Conservation (phyloP, 1,140 invertebrate species). For the Drosophila rhopaloa region DNA sequence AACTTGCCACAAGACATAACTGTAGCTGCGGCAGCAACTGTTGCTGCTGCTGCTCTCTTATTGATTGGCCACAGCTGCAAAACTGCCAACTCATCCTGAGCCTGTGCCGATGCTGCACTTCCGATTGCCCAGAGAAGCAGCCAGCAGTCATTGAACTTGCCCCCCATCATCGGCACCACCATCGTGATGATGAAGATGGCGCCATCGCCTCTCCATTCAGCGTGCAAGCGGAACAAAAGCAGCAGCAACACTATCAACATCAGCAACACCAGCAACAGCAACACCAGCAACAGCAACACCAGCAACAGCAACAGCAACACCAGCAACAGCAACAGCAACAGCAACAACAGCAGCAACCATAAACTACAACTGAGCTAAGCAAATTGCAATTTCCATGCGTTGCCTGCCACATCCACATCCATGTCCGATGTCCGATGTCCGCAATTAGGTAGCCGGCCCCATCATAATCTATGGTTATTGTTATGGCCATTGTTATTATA, state of each 20-base stretch:
- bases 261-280: slow-evolving; percentile 6
- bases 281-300: slow-evolving; percentile 9
- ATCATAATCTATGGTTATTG: slow-evolving; percentile 65
- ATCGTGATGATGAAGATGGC: slow-evolving; percentile 42
- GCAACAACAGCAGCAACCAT: slow-evolving; percentile 15
- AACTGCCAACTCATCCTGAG: slow-evolving; percentile 38
- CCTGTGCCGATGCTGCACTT: slow-evolving; percentile 26
- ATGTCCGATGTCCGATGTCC: slow-evolving; percentile 21
- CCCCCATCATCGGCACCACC: slow-evolving; percentile 11
- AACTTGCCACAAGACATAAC: slow-evolving; percentile 27
- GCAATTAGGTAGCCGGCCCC: slow-evolving; percentile 44
- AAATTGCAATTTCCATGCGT: slow-evolving; percentile 61
- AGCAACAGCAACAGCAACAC: too few relatives aligned
- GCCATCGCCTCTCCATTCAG: slow-evolving; percentile 40
- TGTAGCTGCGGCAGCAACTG: slow-evolving; percentile 1
- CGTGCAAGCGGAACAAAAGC: slow-evolving; percentile 52
- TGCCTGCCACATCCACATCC: slow-evolving; percentile 23
- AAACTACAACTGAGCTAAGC: slow-evolving; percentile 29
- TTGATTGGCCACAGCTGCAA: slow-evolving; percentile 47
- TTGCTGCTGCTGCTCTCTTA: slow-evolving; percentile 26
- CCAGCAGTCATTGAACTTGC: slow-evolving; percentile 46
- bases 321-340: slow-evolving; percentile 4
- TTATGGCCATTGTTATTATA: slow-evolving; percentile 58
- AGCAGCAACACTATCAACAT: slow-evolving; percentile 22
- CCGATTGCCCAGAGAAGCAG: slow-evolving; percentile 28